A percentile compares a stretch with the other conserved stretches of the same genome.
These are phyloP conservation scores for Lepidocolaptes lacrymiger DNA, from an alignment of 2,797 vertebrate species.

Conservation along the genomic window DNA sequence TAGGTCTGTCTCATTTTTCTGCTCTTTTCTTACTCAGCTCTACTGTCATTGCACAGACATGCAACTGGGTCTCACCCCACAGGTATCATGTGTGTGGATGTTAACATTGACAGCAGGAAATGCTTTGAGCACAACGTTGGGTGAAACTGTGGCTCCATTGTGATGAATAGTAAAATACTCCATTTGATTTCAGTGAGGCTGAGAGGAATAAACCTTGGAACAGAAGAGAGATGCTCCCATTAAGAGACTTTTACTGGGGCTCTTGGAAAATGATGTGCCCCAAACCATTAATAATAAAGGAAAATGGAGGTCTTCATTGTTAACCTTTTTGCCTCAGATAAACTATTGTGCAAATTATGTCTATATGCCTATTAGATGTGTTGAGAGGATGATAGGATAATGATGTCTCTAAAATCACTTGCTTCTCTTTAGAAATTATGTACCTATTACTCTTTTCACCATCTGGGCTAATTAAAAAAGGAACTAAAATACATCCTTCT, in stretches of 20 bases:
- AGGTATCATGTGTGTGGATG: not conserved
- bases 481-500: not conserved
- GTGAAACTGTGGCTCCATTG: not conserved
- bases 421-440: not conserved
- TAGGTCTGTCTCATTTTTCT: slow-evolving; percentile 2
- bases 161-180: not conserved
- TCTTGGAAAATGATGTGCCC: not conserved
- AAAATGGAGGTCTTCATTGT: not conserved
- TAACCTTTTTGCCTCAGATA: not conserved
- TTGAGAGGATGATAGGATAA: not conserved
- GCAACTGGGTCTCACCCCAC: not conserved
- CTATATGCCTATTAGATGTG: not conserved
- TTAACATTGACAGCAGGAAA: not conserved
- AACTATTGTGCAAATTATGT: not conserved
- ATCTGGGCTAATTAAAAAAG: not conserved
- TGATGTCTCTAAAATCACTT: not conserved
- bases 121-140: not conserved
- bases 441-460: not conserved
- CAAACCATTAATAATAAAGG: not conserved
- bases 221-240: not conserved
- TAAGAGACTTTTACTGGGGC: not conserved
- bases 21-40: not conserved
- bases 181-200: not conserved
- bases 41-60: not conserved
- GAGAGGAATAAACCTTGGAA: not conserved